Base-by-base conservation (phyloP, 2,888 invertebrate species). In the Eupithecia pulchellata region DNA sequence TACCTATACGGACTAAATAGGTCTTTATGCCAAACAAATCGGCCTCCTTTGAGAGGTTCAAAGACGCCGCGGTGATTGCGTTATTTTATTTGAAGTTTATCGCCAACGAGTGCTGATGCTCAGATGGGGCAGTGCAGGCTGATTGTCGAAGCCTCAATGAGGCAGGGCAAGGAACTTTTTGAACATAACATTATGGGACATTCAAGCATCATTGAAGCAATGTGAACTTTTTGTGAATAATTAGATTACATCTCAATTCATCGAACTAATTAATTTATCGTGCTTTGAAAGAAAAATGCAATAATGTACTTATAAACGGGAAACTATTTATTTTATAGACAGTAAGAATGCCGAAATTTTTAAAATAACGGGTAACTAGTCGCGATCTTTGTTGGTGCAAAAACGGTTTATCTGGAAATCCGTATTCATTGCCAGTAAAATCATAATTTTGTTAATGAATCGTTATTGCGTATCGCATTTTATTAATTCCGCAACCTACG, bases 1-100 rank as follows among this genome's bases (percentile, higher is more conserved):
- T 90, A 91, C 83, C 86, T 85, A 85, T 89, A 92, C 75, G 73
- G 76, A 67, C 70, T 74, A 76, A 91, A 90, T 89, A 89, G 88
- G 84, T 88, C 92, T 94, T 94, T 93, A 92, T 92, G 88, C 90
- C 89, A 91, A 92, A 94, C 92, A 94, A 94, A 92, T 93, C 94
- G 94, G 94, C 86, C 84, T 88, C 89, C 90, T 93, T 94, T 93
- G 92, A 89, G 84, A 78, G 75, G 72, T 76, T 87, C 92, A 93
- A 92, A 92, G 82, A 87, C 72, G 84, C 93, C 93, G 92, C 85
- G 75, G 75, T 52, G 81, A 84, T 83, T 85, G 86, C 84, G 82
- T 84, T 83, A 87, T 89, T 91, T 91, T 91, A 89, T 91, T 88
- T 87, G 87, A 88, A 87, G 84, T 86, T 86, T 85, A 86, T 86